Conservation (phyloP, 2,113 vertebrate species). For the Entomyzon cyanotis region DNA sequence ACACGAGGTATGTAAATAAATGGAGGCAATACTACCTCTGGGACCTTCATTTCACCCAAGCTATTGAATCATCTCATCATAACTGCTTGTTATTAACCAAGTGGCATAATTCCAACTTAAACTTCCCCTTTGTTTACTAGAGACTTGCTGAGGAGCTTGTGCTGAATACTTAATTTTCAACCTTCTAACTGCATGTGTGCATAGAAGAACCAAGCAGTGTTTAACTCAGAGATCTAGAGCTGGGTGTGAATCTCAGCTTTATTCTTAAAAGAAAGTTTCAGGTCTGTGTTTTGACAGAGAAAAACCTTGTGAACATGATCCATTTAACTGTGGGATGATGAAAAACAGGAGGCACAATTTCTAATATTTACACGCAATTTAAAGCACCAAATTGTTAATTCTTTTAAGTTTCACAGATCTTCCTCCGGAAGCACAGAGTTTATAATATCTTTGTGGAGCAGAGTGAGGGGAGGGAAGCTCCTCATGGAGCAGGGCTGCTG, state of each 20-base stretch:
- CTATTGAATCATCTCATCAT: conserved; percentile 46
- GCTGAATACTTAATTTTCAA: conserved; percentile 29
- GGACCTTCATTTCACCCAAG: conserved; percentile 54
- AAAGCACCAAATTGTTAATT: background rate
- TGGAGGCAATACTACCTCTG: background rate
- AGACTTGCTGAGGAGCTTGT: background rate
- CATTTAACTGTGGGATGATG: background rate
- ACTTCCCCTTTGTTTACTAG: conserved; percentile 58
- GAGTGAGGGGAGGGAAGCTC: background rate
- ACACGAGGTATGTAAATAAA: conserved; percentile 27
- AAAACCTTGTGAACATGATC: fast-evolving
- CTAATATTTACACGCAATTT: background rate
- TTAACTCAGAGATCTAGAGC: background rate
- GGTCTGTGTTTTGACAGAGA: background rate
- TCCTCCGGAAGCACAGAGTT: background rate
- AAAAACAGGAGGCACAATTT: background rate
- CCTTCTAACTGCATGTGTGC: background rate
- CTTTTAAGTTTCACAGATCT: background rate
- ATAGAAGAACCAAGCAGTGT: background rate
- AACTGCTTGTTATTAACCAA: conserved; percentile 57
- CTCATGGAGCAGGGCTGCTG: background rate
- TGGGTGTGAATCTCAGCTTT: background rate
- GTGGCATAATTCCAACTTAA: conserved; percentile 59
- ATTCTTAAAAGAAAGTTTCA: background rate
- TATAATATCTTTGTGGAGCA: background rate